Evolutionary conservation across 2,113 vertebrate species (phyloP).

Genomic region (Aepyceros melampus): DNA sequence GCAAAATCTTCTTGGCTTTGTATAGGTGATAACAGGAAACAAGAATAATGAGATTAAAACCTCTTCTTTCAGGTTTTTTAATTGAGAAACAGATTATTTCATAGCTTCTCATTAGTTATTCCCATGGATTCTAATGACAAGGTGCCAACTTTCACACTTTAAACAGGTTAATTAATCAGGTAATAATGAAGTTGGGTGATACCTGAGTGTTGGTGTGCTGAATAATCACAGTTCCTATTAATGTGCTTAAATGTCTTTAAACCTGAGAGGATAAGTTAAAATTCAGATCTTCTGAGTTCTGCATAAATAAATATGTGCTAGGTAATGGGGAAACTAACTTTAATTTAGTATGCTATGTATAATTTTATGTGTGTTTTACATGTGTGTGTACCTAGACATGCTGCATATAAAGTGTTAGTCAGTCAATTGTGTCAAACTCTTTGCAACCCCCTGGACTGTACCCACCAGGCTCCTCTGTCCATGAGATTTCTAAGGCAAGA

Average conservation of each 20-base stretch:
- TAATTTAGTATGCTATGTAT: conserved; percentile 50
- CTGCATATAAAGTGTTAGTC: background rate
- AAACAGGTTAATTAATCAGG: conserved; percentile 89
- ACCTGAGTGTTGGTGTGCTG: conserved; percentile 81
- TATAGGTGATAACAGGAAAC: conserved; percentile 83
- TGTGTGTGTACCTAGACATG: background rate
- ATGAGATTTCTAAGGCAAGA: background rate
- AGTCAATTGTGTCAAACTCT: background rate
- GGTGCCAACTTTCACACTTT: conserved; percentile 87
- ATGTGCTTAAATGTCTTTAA: conserved; percentile 78
- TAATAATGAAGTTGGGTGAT: conserved; percentile 86
- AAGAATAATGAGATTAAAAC: conserved; percentile 83
- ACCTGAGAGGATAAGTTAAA: conserved; percentile 72
- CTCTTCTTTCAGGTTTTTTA: conserved; percentile 77
- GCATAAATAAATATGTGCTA: conserved; percentile 77
- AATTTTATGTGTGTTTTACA: conserved; percentile 18
- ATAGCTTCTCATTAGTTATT: conserved; percentile 84
- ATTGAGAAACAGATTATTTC: conserved; percentile 86
- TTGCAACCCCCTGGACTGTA: background rate
- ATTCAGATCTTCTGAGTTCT: conserved; percentile 68
- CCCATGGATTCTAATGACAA: conserved; percentile 81
- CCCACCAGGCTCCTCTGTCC: background rate
- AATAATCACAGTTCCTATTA: conserved; percentile 80
- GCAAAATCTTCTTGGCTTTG: conserved; percentile 79
- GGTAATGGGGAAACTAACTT: conserved; percentile 67